A percentile compares a stretch with the other conserved stretches of the same genome.
phyloP scores from a whole-genome alignment of 2,797 vertebrate genomes.

The Pelobates cultripes region DNA sequence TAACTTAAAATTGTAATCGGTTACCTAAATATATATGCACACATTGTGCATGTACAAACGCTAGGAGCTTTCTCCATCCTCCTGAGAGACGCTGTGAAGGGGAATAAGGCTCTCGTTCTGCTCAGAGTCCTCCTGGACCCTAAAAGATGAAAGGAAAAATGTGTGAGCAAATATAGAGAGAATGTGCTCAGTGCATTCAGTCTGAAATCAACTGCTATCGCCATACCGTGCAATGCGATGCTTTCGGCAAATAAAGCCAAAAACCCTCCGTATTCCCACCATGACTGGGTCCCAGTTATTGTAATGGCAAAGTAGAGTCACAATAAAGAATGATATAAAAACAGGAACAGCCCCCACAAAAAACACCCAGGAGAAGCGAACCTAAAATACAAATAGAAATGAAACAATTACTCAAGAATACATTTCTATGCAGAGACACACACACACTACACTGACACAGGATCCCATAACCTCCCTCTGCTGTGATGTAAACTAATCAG shows the following conservation, averaged over 20 bases:
- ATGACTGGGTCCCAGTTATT: conserved; percentile 98
- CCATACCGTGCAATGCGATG: conserved; percentile 87
- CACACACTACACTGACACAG: too few species aligned
- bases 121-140: conserved; percentile 86
- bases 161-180: too few species aligned
- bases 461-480: too few species aligned
- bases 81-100: conserved; percentile 80
- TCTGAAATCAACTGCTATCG: not conserved
- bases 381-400: conserved; percentile 67
- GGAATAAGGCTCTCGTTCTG: conserved; percentile 94
- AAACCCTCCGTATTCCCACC: conserved; percentile 89
- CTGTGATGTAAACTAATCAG: too few species aligned
- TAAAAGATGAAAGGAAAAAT: conserved; percentile 54
- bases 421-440: too few species aligned
- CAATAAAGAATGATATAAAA: conserved; percentile 94
- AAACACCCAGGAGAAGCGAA: conserved; percentile 94
- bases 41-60: not conserved
- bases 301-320: conserved; percentile 89
- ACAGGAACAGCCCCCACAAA: conserved; percentile 91
- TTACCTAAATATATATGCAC: too few species aligned
- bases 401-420: too few species aligned
- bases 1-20: too few species aligned
- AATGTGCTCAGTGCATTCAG: too few species aligned
- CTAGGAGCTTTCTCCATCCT: conserved; percentile 76
- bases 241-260: conserved; percentile 90